Conservation (phyloP, 2,797 vertebrate genomes). For the Fistularia tabacaria region DNA sequence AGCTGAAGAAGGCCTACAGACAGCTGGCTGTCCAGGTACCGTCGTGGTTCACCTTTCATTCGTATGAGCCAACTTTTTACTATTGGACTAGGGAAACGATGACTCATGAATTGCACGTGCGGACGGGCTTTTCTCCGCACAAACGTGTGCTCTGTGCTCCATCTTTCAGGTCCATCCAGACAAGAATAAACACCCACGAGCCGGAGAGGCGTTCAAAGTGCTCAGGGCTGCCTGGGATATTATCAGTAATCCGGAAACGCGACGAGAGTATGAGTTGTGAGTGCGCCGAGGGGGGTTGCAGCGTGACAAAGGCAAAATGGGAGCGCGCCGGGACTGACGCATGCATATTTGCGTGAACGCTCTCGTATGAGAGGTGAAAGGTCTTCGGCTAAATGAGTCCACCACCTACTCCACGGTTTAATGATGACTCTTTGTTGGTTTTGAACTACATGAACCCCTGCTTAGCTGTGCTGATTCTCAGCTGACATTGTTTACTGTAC, state of each 20-base stretch:
- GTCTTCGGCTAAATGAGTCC: too few relatives aligned
- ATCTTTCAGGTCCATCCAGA: slow-evolving; percentile 89
- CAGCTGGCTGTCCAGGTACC: slow-evolving; percentile 90
- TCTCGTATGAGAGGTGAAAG: too few relatives aligned
- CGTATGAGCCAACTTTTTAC: slow-evolving; percentile 2
- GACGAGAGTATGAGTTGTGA: slow-evolving; percentile 91
- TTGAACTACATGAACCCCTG: too few relatives aligned
- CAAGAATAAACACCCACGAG: slow-evolving; percentile 91
- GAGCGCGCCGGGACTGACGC: too few relatives aligned
- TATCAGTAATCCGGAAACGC: slow-evolving; percentile 89
- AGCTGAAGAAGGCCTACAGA: slow-evolving; percentile 90
- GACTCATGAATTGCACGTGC: slow-evolving; percentile 18
- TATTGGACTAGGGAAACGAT: slow-evolving; percentile 13
- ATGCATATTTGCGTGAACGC: too few relatives aligned
- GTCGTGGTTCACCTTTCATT: slow-evolving; percentile 28
- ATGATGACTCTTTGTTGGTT: too few relatives aligned
- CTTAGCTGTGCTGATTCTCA: too few relatives aligned
- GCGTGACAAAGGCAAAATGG: neutral
- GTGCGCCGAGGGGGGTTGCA: slow-evolving; percentile 52
- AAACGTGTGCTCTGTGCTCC: too few relatives aligned
- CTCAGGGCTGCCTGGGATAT: slow-evolving; percentile 92
- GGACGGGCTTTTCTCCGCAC: slow-evolving; percentile 15
- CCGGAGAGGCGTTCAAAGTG: slow-evolving; percentile 94
- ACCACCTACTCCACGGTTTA: too few relatives aligned
- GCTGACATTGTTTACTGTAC: too few relatives aligned